These are phyloP conservation scores for Phallusia fumigata DNA, from an alignment of 23 tunicate genomes.

Conservation along the genomic window DNA sequence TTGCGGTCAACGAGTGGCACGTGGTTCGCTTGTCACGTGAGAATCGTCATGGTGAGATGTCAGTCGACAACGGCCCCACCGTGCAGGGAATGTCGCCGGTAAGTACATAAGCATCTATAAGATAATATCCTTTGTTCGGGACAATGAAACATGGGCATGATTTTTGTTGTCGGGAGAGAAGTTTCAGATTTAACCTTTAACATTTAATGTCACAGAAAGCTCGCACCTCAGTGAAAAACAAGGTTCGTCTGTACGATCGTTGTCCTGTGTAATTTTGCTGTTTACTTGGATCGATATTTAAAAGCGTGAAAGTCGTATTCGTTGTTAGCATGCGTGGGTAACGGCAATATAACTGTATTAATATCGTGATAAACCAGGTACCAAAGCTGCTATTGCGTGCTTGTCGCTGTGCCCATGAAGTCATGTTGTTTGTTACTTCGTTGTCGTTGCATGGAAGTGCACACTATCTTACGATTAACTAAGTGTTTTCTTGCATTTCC, in stretches of 20 bases:
- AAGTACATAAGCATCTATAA: background rate
- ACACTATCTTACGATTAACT: too few species aligned
- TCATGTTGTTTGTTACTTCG: background rate
- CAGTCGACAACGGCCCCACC: conserved; percentile 44
- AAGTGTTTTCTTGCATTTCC: background rate
- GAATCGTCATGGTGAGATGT: conserved; percentile 37
- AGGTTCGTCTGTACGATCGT: background rate
- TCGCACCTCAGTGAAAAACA: conserved; percentile 20
- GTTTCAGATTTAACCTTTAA: too few species aligned
- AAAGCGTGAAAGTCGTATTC: too few species aligned
- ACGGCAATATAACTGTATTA: too few species aligned
- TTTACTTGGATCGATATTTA: too few species aligned
- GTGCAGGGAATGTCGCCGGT: conserved; percentile 61
- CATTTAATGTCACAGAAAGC: background rate
- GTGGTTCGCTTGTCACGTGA: conserved; percentile 35
- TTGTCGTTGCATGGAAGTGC: background rate
- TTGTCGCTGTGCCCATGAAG: background rate
- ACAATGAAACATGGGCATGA: too few species aligned
- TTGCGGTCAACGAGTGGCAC: conserved; percentile 74
- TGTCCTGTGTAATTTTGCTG: background rate
- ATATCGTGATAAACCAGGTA: too few species aligned
- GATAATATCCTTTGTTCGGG: background rate
- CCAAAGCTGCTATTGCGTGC: too few species aligned
- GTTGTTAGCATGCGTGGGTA: too few species aligned
- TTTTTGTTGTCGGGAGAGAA: too few species aligned